These are phyloP conservation scores for Prenolepis imparis DNA, from an alignment of 2,888 invertebrate genomes.

Conservation along the genomic window DNA sequence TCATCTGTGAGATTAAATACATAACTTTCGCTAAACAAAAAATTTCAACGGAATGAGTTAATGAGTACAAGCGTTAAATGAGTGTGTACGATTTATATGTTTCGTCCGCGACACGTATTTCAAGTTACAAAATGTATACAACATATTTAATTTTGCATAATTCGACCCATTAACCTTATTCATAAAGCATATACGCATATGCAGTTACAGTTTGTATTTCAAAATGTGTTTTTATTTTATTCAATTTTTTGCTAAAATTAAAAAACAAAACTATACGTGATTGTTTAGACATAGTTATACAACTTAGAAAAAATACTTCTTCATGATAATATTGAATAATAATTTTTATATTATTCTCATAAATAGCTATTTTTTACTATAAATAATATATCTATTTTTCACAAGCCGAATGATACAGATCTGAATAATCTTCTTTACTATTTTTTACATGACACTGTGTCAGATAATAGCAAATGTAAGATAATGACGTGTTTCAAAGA, in stretches of 20 bases:
- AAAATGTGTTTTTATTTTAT: background rate
- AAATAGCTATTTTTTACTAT: background rate
- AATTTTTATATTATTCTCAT: too few relatives aligned
- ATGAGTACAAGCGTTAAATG: background rate
- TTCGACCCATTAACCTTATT: background rate
- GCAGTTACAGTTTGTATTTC: background rate
- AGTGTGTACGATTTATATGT: background rate
- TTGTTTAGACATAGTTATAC: background rate
- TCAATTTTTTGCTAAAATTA: background rate
- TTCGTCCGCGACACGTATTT: background rate
- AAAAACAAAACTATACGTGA: background rate
- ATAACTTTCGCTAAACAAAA: background rate
- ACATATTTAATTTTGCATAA: slow-evolving; percentile 23
- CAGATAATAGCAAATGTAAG: background rate
- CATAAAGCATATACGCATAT: background rate
- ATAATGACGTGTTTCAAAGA: background rate
- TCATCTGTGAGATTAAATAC: background rate
- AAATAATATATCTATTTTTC: background rate
- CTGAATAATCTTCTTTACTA: background rate
- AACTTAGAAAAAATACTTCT: background rate
- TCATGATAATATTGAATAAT: background rate
- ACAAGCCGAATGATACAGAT: too few relatives aligned
- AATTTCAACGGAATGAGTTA: background rate
- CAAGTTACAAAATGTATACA: background rate
- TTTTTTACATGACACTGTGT: background rate